Conservation (phyloP, 2,113 vertebrate species). For the Oryzias javanicus region DNA sequence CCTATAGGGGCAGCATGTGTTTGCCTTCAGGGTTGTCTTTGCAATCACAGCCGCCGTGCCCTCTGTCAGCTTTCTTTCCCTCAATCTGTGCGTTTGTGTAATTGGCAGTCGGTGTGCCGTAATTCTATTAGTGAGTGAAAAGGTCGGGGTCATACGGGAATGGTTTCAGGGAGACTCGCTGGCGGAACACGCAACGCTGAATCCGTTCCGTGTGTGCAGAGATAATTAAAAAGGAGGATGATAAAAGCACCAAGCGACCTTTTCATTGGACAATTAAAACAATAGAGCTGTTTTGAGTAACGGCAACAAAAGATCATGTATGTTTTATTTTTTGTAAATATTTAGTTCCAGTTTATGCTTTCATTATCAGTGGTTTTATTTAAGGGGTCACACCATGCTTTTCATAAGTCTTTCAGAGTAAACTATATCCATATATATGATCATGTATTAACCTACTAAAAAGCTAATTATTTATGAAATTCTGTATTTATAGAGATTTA, state of each 20-base stretch:
- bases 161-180: conserved; percentile 50
- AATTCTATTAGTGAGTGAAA: conserved; percentile 73
- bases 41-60: conserved; percentile 61
- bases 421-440: too few relatives aligned
- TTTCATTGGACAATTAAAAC: conserved; percentile 47
- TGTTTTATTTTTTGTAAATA: conserved; percentile 22
- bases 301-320: not conserved
- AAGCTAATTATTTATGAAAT: too few relatives aligned
- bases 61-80: conserved; percentile 60
- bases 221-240: conserved; percentile 41
- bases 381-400: too few relatives aligned
- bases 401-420: too few relatives aligned
- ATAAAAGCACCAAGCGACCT: conserved; percentile 38
- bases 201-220: conserved; percentile 25
- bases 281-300: conserved; percentile 15
- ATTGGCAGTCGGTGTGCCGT: conserved; percentile 68
- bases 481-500: too few relatives aligned
- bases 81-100: conserved; percentile 66
- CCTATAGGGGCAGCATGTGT: conserved; percentile 69
- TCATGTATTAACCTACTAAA: too few relatives aligned
- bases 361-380: conserved; percentile 11
- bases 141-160: conserved; percentile 70
- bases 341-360: conserved; percentile 35
- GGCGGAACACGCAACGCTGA: conserved; percentile 24
- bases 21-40: conserved; percentile 68